phyloP scores from a whole-genome alignment of 2,113 vertebrate genomes.

The Chionodraco myersi region DNA sequence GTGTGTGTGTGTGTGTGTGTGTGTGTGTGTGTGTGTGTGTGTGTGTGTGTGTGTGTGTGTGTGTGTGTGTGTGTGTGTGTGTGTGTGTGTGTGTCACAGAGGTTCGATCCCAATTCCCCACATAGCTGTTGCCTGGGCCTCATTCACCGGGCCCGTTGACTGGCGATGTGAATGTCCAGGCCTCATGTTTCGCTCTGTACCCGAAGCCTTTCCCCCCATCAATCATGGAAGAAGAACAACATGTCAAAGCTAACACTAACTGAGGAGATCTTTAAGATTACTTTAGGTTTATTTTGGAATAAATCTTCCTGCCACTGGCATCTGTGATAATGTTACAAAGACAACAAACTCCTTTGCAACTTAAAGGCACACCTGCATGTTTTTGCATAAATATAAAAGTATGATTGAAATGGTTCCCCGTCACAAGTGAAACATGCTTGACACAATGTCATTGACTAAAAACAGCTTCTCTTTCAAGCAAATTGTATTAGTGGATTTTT shows the following conservation, averaged over 20 bases:
- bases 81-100: conserved; percentile 32
- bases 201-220: conserved; percentile 71
- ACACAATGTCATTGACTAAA: conserved; percentile 5
- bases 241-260: conserved; percentile 75
- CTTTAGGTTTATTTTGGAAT: conserved; percentile 40
- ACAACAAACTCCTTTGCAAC: not conserved
- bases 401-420: no score
- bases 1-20: conserved; percentile 17
- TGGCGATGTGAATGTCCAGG: conserved; percentile 70
- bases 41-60: not conserved
- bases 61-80: not conserved
- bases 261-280: conserved; percentile 60
- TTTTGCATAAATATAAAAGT: not conserved
- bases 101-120: conserved; percentile 63
- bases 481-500: not conserved
- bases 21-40: conserved; percentile 19
- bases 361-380: not conserved
- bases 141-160: conserved; percentile 69
- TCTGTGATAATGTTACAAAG: conserved; percentile 32
- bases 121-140: conserved; percentile 71
- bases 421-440: not conserved
- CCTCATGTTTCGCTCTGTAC: conserved; percentile 74
- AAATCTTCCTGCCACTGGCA: conserved; percentile 24
- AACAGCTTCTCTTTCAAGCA: not conserved
- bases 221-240: conserved; percentile 80